Percentiles rank a stretch among this genome's conserved stretches.
Evolutionary conservation across 2,797 vertebrate species (phyloP).

Genomic region (Florisuga fusca): DNA sequence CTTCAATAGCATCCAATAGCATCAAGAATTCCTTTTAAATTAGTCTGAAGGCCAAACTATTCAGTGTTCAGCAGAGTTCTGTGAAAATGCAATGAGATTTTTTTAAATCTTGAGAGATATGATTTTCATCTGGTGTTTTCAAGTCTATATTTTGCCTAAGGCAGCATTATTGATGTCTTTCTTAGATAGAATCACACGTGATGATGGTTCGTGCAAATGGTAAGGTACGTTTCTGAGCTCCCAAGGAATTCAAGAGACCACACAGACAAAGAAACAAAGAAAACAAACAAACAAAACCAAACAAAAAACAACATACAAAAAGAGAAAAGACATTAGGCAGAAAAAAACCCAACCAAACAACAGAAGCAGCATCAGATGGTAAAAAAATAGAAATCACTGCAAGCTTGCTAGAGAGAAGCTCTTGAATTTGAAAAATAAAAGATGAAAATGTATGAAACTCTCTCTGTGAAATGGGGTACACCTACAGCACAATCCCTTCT

Average conservation of each 20-base stretch:
- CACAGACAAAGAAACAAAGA: not conserved
- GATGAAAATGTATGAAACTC: not conserved
- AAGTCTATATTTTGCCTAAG: not conserved
- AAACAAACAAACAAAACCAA: not conserved
- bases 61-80: not conserved
- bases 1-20: not conserved
- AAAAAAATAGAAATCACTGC: not conserved
- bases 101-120: not conserved
- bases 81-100: not conserved
- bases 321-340: not conserved
- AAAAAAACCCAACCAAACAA: not conserved
- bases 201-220: not conserved
- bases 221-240: not conserved
- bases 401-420: not conserved
- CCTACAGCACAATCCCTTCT: not conserved
- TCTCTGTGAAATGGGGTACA: conserved; percentile 15
- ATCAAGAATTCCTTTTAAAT: not conserved
- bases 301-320: not conserved
- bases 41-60: not conserved
- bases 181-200: not conserved
- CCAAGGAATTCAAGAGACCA: not conserved
- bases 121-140: not conserved
- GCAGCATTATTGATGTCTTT: not conserved
- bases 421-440: conserved; percentile 19
- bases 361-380: not conserved